Evolutionary conservation across 2,888 invertebrate genomes (phyloP), one percentile per base, ranked within the genome.

Genomic region (Ectobius pallidus): DNA sequence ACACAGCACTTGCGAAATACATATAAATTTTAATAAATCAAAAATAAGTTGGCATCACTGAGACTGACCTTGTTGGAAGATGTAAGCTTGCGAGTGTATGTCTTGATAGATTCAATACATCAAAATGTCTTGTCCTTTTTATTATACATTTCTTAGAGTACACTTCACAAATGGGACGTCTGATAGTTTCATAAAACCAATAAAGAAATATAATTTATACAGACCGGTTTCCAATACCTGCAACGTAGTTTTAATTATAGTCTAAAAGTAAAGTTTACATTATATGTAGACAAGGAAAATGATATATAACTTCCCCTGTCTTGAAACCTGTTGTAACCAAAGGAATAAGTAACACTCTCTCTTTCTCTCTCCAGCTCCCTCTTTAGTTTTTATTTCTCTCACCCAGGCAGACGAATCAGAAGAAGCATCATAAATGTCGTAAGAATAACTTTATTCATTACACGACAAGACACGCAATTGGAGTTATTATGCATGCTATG

Each of bases 231-330:
- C 27, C 65, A 65, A 65, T 42, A 30, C 61, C 46, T 16, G 30
- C 46, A 44, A 65, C 27, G 65, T n/a, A 25, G 65, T 65, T 65
- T 65, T 65, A 65, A 65, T 65, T 65, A 65, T 46, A 30, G 46
- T n/a, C 65, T 46, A 65, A 65, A 44, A 27, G 65, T 27, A 44
- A 46, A 65, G 30, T 44, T 65, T 65, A 46, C 46, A 44, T 63
- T 42, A 63, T 42, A 63, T 25, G 63, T 27, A 65, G 65, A 65
- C 65, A 65, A 27, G 65, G 22, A 7, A 65, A 44, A 65, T 65
- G 65, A 65, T 16, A 27, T 65, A 65, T 11, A 18, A 65, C 46
- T 65, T 65, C 65, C 65, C 46, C 25, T 65, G 3, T n/a, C 7
- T 7, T 25, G 27, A 46, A 58, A 58, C 32, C 1, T 14, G 58